Conservation (phyloP, 2,113 vertebrate species). For the Corythornis cristatus region DNA sequence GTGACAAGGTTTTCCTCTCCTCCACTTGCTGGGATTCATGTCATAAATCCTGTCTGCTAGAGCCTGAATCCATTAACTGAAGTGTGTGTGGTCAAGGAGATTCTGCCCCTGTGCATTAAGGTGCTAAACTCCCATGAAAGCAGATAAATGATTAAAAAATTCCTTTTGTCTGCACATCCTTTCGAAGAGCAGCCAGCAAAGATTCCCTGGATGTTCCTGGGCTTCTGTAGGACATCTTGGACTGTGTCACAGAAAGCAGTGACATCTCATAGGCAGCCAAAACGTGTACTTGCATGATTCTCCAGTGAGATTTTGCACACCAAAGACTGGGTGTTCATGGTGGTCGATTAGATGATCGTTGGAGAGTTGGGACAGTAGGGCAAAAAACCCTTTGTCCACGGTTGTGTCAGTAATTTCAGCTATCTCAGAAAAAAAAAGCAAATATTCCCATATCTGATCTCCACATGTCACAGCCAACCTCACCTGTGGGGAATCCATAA, state of each 20-base stretch:
- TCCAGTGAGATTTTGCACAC: not conserved
- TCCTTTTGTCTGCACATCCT: not conserved
- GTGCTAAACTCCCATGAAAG: not conserved
- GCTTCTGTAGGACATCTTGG: not conserved
- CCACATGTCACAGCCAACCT: not conserved
- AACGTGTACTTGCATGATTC: not conserved
- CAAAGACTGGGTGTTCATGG: not conserved
- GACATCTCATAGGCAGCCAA: not conserved
- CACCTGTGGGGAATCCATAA: not conserved
- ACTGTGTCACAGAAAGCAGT: not conserved
- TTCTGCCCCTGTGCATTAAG: not conserved
- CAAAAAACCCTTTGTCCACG: fast-evolving
- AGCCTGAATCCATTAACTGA: not conserved
- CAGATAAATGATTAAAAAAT: not conserved
- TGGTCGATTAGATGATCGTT: not conserved
- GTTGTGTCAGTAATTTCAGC: not conserved
- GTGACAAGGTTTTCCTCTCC: not conserved
- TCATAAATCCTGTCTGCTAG: not conserved
- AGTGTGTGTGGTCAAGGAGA: not conserved
- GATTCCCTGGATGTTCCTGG: fast-evolving
- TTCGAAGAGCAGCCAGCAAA: not conserved
- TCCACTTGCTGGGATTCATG: not conserved
- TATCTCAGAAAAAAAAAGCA: not conserved
- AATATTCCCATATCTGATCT: not conserved
- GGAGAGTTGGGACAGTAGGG: not conserved